A percentile compares a stretch with the other conserved stretches of the same genome.
Evolutionary conservation across 1,140 invertebrate species (phyloP).

Genomic region (Theocolax elegans): DNA sequence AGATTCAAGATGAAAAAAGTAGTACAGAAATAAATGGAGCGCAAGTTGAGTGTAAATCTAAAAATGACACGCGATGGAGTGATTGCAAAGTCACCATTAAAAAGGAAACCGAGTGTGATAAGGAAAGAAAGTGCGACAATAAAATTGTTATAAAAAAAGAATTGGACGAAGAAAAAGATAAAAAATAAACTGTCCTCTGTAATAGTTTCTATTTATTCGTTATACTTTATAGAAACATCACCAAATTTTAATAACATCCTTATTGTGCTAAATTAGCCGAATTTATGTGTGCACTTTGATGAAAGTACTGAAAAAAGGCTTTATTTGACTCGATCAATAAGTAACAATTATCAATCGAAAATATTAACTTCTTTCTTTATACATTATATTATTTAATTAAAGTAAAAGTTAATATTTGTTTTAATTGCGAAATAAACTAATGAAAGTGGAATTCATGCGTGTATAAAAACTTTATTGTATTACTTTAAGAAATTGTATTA

Average conservation of each 20-base stretch:
- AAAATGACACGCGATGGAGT: slow-evolving; percentile 65
- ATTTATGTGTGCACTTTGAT: slow-evolving; percentile 6
- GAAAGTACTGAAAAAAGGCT: slow-evolving; percentile 25
- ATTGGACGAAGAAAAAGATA: slow-evolving; percentile 50
- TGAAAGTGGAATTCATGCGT: slow-evolving; percentile 19
- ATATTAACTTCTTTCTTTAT: slow-evolving; percentile 3
- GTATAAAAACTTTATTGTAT: slow-evolving; percentile 1
- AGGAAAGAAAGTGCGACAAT: slow-evolving; percentile 61
- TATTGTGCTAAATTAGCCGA: slow-evolving; percentile 5
- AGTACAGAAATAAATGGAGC: slow-evolving; percentile 61
- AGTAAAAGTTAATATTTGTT: background rate
- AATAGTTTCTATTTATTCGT: slow-evolving; percentile 35
- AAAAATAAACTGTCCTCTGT: slow-evolving; percentile 43
- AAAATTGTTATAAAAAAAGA: slow-evolving; percentile 56
- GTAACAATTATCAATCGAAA: background rate
- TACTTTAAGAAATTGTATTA: slow-evolving; percentile 13
- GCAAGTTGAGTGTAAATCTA: slow-evolving; percentile 60
- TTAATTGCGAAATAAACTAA: slow-evolving; percentile 2
- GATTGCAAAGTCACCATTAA: slow-evolving; percentile 60
- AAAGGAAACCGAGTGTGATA: slow-evolving; percentile 59
- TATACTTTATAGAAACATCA: slow-evolving; percentile 33
- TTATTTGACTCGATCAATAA: slow-evolving; percentile 27
- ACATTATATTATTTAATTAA: no score
- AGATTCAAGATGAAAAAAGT: slow-evolving; percentile 64
- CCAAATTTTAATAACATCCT: slow-evolving; percentile 27